phyloP scores from a whole-genome alignment of 2,888 invertebrate species.

The Lasioglossum calceatum region DNA sequence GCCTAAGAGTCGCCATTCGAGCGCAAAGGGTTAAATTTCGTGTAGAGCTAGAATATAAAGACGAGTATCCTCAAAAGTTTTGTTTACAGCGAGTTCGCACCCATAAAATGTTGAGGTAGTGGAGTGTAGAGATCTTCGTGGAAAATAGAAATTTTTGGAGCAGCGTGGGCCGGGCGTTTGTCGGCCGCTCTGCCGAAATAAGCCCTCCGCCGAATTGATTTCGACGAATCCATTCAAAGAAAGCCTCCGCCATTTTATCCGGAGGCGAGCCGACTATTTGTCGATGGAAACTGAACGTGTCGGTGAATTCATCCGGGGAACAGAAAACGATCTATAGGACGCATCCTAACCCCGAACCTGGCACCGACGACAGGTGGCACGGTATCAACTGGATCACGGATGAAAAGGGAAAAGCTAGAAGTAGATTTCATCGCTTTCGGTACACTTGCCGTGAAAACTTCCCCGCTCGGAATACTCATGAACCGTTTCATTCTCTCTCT shows the following conservation, averaged over 20 bases:
- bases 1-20: no score
- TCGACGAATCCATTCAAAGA: constrained; percentile 43
- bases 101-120: no score
- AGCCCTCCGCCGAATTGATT: constrained; percentile 42
- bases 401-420: constrained; percentile 48
- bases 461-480: constrained; percentile 43
- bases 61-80: no score
- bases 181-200: constrained; percentile 13
- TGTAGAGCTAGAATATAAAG: no score
- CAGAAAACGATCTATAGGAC: not conserved
- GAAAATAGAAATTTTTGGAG: no score
- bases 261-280: constrained; percentile 35
- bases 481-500: constrained; percentile 40
- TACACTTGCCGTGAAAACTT: constrained; percentile 39
- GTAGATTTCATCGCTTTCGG: constrained; percentile 52
- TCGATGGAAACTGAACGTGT: constrained; percentile 47
- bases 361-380: constrained; percentile 23
- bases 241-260: constrained; percentile 28
- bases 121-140: no score
- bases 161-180: not conserved
- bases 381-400: constrained; percentile 47
- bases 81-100: no score
- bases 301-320: constrained; percentile 44
- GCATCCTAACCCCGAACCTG: not conserved
- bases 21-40: no score